phyloP scores from a whole-genome alignment of 2,113 vertebrate genomes.

The Penelope pileata region DNA sequence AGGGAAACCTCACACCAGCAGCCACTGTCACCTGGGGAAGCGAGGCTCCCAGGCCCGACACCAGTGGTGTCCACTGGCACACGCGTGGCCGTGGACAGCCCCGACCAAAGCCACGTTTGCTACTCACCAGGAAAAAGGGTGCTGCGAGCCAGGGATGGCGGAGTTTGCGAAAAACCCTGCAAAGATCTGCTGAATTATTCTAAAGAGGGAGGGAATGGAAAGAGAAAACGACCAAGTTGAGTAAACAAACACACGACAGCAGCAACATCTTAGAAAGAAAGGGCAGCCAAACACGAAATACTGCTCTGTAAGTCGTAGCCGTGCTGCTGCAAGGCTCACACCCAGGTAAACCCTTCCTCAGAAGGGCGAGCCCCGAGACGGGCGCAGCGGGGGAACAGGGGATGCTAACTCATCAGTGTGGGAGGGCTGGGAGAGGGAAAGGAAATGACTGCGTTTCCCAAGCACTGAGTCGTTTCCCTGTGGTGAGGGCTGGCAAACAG shows the following conservation, averaged over 20 bases:
- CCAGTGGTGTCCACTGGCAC: not conserved
- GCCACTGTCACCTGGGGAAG: not conserved
- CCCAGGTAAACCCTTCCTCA: not conserved
- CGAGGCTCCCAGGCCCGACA: not conserved
- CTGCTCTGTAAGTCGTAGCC: no score
- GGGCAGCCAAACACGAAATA: accelerated
- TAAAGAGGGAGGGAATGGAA: constrained; percentile 13
- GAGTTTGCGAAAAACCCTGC: constrained; percentile 94
- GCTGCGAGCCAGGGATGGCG: constrained; percentile 86
- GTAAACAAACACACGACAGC: accelerated
- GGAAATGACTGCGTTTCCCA: not conserved
- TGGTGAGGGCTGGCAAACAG: not conserved
- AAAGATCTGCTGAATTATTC: constrained; percentile 97
- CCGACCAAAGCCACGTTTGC: not conserved
- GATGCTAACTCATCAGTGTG: accelerated
- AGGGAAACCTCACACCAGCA: not conserved
- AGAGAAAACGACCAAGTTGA: not conserved
- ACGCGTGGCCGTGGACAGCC: no score
- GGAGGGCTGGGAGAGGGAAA: not conserved
- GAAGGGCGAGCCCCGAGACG: not conserved
- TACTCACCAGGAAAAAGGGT: constrained; percentile 91
- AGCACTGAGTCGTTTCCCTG: not conserved
- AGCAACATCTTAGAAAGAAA: not conserved
- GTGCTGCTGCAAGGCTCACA: accelerated
- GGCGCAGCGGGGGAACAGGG: not conserved